A percentile compares a stretch with the other conserved stretches of the same genome.
Conservation (phyloP, 1,140 invertebrate species). For the Brachionus manjavacas region DNA sequence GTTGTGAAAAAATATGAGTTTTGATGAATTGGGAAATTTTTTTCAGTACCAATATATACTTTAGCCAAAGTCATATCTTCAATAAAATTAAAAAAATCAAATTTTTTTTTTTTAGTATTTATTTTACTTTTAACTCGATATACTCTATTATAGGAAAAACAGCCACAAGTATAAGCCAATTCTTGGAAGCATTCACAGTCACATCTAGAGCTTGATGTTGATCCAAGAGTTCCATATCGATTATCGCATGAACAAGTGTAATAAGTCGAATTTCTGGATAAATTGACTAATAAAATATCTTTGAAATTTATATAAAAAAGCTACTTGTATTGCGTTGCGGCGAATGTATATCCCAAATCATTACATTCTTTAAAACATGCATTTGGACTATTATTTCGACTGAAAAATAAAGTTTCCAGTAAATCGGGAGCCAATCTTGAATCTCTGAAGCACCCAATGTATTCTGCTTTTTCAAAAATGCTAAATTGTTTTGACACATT, state of each 20-base stretch:
- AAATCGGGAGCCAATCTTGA: neutral
- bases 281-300: neutral
- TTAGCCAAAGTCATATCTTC: neutral
- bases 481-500: neutral
- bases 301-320: neutral
- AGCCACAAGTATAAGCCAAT: neutral
- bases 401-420: neutral
- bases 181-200: neutral
- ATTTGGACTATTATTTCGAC: neutral
- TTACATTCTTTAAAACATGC: neutral
- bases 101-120: neutral
- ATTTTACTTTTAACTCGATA: neutral
- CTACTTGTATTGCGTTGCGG: neutral
- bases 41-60: neutral
- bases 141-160: neutral
- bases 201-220: neutral
- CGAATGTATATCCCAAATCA: neutral
- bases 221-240: neutral
- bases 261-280: neutral
- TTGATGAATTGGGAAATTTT: neutral
- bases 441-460: neutral
- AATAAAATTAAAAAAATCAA: neutral
- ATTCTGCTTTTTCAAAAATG: neutral
- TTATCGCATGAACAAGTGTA: neutral
- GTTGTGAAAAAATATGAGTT: neutral